Evolutionary conservation across 2,888 invertebrate species (phyloP).

Genomic region (Clivina fossor): DNA sequence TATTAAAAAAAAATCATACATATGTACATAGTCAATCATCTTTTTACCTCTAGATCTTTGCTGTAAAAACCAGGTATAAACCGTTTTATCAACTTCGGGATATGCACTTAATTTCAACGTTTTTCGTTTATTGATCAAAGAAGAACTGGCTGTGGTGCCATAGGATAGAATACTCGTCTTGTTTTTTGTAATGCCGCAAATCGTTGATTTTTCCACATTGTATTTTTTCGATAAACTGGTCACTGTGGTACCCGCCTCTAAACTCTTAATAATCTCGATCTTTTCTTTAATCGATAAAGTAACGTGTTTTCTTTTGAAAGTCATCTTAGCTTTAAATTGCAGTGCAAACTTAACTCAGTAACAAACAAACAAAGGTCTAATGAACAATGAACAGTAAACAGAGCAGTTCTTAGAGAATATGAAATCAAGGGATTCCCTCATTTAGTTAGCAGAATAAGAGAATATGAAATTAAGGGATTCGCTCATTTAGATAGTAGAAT

Average conservation of each 20-base stretch:
- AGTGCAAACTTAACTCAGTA: too few species aligned
- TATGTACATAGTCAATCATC: too few species aligned
- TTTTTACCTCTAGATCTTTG: too few species aligned
- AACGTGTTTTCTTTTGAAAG: neutral
- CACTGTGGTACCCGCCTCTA: neutral
- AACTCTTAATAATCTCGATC: neutral
- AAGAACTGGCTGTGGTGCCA: neutral
- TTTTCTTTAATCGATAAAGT: neutral
- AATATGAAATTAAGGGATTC: too few species aligned
- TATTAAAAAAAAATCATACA: too few species aligned
- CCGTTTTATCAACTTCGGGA: neutral
- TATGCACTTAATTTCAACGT: neutral
- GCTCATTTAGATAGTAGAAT: too few species aligned
- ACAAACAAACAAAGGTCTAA: too few species aligned
- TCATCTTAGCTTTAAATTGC: conserved; percentile 3
- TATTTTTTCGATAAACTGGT: neutral
- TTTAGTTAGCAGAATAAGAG: too few species aligned
- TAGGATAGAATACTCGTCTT: conserved; percentile 1
- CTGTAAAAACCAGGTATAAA: neutral
- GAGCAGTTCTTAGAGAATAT: too few species aligned
- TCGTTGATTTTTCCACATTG: neutral
- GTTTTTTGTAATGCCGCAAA: neutral
- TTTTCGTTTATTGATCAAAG: conserved; percentile 2
- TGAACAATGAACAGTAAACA: too few species aligned
- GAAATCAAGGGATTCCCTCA: too few species aligned